Percentiles rank a stretch among this genome's conserved stretches.
These are phyloP conservation scores for Sphenopsis melanotis DNA, from an alignment of 2,797 vertebrate genomes.

Conservation along the genomic window DNA sequence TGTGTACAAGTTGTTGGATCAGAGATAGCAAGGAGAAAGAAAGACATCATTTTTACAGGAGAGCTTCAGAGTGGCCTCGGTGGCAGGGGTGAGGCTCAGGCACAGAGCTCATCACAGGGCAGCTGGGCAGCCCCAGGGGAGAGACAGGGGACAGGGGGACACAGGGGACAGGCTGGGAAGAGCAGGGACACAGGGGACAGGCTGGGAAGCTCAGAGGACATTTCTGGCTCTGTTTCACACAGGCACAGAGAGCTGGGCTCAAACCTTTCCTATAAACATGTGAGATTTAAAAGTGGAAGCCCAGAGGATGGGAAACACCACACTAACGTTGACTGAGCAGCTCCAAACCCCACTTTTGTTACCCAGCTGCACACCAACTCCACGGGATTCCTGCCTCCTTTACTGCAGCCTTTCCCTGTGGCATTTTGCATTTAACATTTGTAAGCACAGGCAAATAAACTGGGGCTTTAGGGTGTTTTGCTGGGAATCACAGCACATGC, in stretches of 20 bases:
- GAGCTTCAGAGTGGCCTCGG: neutral
- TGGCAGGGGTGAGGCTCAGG: neutral
- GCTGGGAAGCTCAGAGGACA: neutral
- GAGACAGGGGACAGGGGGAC: neutral
- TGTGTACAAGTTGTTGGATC: constrained; percentile 2
- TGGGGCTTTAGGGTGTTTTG: neutral
- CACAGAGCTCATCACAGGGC: neutral
- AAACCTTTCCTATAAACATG: neutral
- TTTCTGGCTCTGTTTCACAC: neutral
- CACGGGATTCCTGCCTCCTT: neutral
- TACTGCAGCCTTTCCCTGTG: neutral
- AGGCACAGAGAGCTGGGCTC: neutral
- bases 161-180: neutral
- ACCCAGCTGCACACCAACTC: neutral
- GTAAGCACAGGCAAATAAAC: neutral
- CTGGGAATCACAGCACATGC: neutral
- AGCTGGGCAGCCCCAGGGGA: neutral
- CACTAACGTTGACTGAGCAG: neutral
- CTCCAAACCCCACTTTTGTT: neutral
- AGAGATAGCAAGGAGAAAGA: constrained; percentile 21
- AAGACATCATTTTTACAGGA: constrained; percentile 1
- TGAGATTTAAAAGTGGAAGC: neutral
- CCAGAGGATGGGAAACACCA: neutral
- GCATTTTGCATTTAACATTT: neutral
- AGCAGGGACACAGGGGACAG: neutral